Percentiles rank a stretch among this genome's conserved stretches.
phyloP scores from a whole-genome alignment of 2,113 vertebrate species.

The Butorides virescens region DNA sequence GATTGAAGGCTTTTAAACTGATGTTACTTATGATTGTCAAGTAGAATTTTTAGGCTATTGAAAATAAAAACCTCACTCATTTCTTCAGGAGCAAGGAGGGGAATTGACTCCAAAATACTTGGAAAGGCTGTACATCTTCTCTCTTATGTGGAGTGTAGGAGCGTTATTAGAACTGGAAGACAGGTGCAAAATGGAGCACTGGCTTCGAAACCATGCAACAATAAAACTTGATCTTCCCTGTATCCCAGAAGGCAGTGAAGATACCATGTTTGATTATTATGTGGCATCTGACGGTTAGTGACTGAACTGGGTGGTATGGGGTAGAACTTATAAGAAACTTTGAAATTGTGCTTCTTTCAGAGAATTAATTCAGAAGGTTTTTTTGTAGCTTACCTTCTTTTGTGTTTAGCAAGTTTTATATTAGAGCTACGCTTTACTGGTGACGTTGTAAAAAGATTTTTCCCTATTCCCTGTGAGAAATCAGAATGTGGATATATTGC shows the following conservation, averaged over 20 bases:
- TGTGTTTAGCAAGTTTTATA: neutral
- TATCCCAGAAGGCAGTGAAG: slow-evolving; percentile 71
- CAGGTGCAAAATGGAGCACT: slow-evolving; percentile 84
- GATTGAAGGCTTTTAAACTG: neutral
- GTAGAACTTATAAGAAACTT: neutral
- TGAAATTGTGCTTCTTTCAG: neutral
- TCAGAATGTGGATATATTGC: neutral
- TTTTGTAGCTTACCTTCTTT: neutral
- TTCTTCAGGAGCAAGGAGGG: slow-evolving; percentile 82
- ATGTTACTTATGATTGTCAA: neutral
- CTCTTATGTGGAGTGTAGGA: slow-evolving; percentile 94
- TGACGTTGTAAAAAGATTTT: neutral
- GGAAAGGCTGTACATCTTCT: slow-evolving; percentile 89
- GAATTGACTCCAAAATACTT: slow-evolving; percentile 81
- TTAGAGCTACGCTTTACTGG: neutral
- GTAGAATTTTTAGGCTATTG: neutral
- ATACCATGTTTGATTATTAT: slow-evolving; percentile 90
- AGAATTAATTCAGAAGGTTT: neutral
- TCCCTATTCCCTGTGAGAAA: neutral
- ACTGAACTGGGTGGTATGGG: neutral
- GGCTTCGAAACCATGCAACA: slow-evolving; percentile 78
- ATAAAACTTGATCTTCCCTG: slow-evolving; percentile 80
- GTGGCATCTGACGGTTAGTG: slow-evolving; percentile 83
- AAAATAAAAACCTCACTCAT: neutral
- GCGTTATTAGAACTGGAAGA: slow-evolving; percentile 86